Evolutionary conservation across 2,888 invertebrate genomes (phyloP).

Genomic region (Dynastes maya): DNA sequence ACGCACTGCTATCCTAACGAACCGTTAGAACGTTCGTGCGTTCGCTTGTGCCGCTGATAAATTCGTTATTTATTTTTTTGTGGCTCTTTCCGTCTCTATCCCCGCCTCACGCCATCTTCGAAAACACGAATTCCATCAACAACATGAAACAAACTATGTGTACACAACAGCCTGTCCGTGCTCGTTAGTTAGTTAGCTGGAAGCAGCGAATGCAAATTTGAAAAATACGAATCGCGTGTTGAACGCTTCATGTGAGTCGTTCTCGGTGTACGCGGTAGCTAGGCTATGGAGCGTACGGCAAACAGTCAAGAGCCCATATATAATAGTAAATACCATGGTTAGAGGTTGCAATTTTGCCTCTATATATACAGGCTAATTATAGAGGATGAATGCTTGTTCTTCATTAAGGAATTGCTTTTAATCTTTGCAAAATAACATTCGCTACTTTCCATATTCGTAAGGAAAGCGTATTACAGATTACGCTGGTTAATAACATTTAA

Average conservation of each 20-base stretch:
- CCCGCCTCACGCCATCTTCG: background rate
- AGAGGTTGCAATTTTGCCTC: slow-evolving; percentile 55
- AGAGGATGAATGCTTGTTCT: slow-evolving; percentile 47
- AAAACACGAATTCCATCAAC: slow-evolving; percentile 1
- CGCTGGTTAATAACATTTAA: no score
- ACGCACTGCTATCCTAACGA: no score
- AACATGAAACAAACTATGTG: slow-evolving; percentile 4
- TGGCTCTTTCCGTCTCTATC: no score
- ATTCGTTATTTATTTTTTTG: no score
- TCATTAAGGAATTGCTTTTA: slow-evolving; percentile 57
- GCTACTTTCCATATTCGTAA: no score
- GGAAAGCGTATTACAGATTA: no score
- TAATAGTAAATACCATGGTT: slow-evolving; percentile 20
- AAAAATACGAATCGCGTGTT: background rate
- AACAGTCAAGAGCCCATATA: background rate
- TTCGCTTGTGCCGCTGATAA: background rate
- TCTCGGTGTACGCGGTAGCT: background rate
- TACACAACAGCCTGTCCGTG: background rate
- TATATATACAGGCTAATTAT: slow-evolving; percentile 53
- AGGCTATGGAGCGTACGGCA: background rate
- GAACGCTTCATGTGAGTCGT: background rate
- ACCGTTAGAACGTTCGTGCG: background rate
- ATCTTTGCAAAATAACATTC: no score
- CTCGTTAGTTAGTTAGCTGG: background rate
- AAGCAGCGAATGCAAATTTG: background rate